These are phyloP conservation scores for Ariopsis seemanni DNA, from an alignment of 2,113 vertebrate genomes.

Conservation along the genomic window DNA sequence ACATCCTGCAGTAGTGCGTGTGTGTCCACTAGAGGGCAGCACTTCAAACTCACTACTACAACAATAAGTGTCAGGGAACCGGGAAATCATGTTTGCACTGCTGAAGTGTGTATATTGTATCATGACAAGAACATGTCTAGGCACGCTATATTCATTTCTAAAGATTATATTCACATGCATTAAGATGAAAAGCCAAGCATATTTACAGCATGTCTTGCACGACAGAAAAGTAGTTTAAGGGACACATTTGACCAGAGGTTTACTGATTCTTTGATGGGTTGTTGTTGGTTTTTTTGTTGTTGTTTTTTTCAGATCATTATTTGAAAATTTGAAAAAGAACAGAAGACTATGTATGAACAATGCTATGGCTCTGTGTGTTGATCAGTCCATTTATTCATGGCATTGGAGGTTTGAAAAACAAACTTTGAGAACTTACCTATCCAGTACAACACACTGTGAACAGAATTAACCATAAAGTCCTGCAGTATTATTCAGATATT, in stretches of 20 bases:
- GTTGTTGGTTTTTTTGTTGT: not conserved
- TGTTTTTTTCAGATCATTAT: not conserved
- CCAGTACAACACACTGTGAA: not conserved
- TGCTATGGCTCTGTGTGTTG: not conserved
- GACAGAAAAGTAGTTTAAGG: not conserved
- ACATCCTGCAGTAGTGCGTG: not conserved
- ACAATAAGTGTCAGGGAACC: not conserved
- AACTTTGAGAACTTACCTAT: not conserved
- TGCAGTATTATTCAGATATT: not conserved
- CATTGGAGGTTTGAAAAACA: not conserved
- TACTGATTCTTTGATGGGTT: no score
- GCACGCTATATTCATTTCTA: not conserved
- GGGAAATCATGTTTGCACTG: not conserved
- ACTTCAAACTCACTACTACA: not conserved
- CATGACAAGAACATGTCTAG: not conserved
- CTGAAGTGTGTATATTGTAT: not conserved
- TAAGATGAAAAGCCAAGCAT: not conserved
- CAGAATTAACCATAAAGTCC: no score
- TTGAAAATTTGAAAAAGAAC: not conserved
- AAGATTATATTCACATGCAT: not conserved
- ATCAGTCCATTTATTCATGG: not conserved
- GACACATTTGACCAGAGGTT: not conserved
- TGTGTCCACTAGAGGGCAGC: not conserved
- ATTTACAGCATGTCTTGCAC: not conserved
- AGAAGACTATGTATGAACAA: not conserved